phyloP scores from a whole-genome alignment of 2,113 vertebrate genomes.

The Calyptomena viridis region DNA sequence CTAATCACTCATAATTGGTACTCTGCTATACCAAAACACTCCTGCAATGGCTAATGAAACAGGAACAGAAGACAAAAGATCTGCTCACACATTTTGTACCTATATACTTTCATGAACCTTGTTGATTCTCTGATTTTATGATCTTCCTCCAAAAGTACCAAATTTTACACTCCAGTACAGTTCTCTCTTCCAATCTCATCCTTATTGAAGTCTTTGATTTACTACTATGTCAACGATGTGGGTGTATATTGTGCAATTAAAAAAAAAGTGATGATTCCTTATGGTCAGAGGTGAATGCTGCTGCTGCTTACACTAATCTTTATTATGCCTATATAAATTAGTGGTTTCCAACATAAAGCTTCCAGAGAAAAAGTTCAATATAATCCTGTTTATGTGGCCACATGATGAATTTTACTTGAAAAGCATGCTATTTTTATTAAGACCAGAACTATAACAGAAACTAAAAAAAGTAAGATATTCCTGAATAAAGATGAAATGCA shows the following conservation, averaged over 20 bases:
- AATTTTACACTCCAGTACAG: neutral
- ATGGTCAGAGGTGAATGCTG: constrained; percentile 1
- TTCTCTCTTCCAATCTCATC: neutral
- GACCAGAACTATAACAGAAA: neutral
- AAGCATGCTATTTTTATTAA: neutral
- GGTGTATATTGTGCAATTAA: neutral
- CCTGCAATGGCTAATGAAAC: neutral
- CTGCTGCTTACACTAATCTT: constrained; percentile 33
- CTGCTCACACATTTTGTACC: neutral
- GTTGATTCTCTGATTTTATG: neutral
- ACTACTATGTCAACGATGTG: neutral
- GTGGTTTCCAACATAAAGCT: neutral
- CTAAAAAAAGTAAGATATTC: neutral
- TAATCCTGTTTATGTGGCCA: neutral
- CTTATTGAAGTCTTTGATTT: neutral
- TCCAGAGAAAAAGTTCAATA: neutral
- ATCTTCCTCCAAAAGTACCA: neutral
- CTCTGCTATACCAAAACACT: neutral
- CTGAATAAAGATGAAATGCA: neutral
- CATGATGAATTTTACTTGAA: neutral
- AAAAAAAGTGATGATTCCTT: neutral
- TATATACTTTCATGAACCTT: neutral
- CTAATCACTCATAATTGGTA: neutral
- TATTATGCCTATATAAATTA: constrained; percentile 34
- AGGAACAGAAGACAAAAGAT: neutral